Percentiles rank a stretch among this genome's conserved stretches.
Conservation (phyloP, 2,888 invertebrate species). For the Odiellus spinosus region DNA sequence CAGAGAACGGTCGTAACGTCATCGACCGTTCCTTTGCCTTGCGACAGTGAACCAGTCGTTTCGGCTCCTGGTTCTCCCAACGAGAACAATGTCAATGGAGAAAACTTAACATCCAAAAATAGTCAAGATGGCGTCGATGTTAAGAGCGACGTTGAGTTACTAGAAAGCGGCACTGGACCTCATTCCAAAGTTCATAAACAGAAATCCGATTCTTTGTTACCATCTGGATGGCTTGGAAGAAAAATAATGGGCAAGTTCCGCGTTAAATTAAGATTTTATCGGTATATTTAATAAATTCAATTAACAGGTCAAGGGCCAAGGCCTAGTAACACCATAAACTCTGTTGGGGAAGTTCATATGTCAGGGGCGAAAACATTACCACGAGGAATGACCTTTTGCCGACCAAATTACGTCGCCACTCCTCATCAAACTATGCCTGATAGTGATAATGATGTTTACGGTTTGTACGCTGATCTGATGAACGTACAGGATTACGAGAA, state of each 20-base stretch:
- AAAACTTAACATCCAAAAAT: neutral
- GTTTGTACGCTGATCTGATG: slow-evolving; percentile 73
- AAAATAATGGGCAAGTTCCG: too few relatives aligned
- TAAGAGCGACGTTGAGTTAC: neutral
- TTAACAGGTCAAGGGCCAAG: too few relatives aligned
- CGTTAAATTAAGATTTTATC: too few relatives aligned
- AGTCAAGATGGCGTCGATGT: neutral
- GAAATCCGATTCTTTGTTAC: slow-evolving; percentile 14
- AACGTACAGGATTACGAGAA: slow-evolving; percentile 73
- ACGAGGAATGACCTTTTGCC: slow-evolving; percentile 13
- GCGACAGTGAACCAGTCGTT: slow-evolving; percentile 6
- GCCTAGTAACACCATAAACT: neutral
- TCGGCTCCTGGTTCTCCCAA: neutral
- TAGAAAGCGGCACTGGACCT: neutral
- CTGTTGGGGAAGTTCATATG: slow-evolving; percentile 12
- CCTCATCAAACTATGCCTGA: slow-evolving; percentile 8
- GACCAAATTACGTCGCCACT: slow-evolving; percentile 1
- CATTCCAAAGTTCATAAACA: slow-evolving; percentile 12
- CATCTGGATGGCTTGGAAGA: slow-evolving; percentile 5
- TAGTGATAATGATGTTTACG: slow-evolving; percentile 64
- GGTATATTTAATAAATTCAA: too few relatives aligned
- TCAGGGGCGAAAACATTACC: slow-evolving; percentile 16
- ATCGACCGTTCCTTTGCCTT: slow-evolving; percentile 10
- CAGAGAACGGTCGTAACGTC: slow-evolving; percentile 13
- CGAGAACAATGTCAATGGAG: neutral